Conservation (phyloP, 2,797 vertebrate genomes). For the Darevskia mixta region DNA sequence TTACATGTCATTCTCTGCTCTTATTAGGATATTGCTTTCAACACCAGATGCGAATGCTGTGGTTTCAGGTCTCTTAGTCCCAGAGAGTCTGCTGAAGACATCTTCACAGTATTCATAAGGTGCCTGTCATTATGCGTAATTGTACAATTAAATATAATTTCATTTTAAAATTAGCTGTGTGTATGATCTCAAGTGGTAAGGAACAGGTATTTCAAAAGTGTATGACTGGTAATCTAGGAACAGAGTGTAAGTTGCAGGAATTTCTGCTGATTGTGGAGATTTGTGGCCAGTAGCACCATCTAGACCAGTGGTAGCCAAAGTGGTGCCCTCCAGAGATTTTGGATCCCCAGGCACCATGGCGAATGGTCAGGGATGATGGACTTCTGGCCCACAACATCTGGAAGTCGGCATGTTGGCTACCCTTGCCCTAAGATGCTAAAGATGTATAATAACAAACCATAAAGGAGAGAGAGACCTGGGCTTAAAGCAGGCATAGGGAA, state of each 20-base stretch:
- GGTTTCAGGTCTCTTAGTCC: slow-evolving; percentile 1
- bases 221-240: not conserved
- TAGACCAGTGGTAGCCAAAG: no score
- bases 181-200: not conserved
- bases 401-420: no score
- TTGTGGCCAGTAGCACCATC: not conserved
- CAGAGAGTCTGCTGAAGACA: slow-evolving; percentile 21
- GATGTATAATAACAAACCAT: no score
- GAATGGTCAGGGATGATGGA: no score
- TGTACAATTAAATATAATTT: slow-evolving; percentile 32
- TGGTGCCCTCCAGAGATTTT: no score
- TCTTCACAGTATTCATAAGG: not conserved
- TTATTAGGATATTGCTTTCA: slow-evolving; percentile 15
- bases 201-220: slow-evolving; percentile 10
- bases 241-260: not conserved
- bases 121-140: slow-evolving; percentile 25
- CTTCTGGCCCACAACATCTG: no score
- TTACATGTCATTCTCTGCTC: slow-evolving; percentile 3
- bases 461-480: no score
- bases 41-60: not conserved
- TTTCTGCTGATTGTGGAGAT: not conserved
- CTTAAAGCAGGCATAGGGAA: no score
- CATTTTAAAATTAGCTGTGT: slow-evolving; percentile 11
- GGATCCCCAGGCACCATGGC: no score
- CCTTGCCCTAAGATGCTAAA: no score